Base-by-base conservation (phyloP, 2,113 vertebrate genomes). In the Rhipidura dahli region DNA sequence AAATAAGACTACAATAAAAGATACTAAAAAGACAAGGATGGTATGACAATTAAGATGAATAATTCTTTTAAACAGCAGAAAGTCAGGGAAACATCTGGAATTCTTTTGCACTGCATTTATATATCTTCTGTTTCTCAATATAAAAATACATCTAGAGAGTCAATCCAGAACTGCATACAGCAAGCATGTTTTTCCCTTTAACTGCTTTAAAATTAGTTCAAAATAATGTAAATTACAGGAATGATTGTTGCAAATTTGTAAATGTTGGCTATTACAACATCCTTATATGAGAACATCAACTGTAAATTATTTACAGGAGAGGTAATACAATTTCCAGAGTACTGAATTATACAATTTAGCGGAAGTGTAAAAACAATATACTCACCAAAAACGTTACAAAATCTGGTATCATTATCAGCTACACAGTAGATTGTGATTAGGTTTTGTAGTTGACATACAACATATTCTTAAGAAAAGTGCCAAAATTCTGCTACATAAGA, bases 401-500 rank as follows among this genome's bases (percentile, higher is more conserved):
- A 96, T 71, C 90, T 85, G 72, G 28, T 87, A 76, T 64, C 1
- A 1, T 90, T 85, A 73, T 77, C 92, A 94, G 83, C 64, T 90
- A 94, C 76, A 83, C 54, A 95, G 84, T 73, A 94, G 86, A 89
- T 78, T 37, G 13, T 39, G 83, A 95, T 68, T 86, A 96, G 40
- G 10, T 90, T 94, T 79, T 84, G 73, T 63, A 94, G 66, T 78
- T 68, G 75, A 97, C 86, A 78, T 24, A 95, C 26, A 95, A 71
- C 60, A 73, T 28, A 56, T 47, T 92, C 69, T 50, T 95, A 85
- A 89, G 86, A 97, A 97, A 98, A 98, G 86, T 85, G 82, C 95
- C 90, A 97, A 95, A 94, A 97, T 92, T 92, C 80, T 97, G 94
- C 92, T 84, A 97, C 92, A 69, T 97, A 92, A 96, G 95, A 97